These are phyloP conservation scores for Spisula subtruncata DNA, from an alignment of 2,888 invertebrate genomes.

Conservation along the genomic window DNA sequence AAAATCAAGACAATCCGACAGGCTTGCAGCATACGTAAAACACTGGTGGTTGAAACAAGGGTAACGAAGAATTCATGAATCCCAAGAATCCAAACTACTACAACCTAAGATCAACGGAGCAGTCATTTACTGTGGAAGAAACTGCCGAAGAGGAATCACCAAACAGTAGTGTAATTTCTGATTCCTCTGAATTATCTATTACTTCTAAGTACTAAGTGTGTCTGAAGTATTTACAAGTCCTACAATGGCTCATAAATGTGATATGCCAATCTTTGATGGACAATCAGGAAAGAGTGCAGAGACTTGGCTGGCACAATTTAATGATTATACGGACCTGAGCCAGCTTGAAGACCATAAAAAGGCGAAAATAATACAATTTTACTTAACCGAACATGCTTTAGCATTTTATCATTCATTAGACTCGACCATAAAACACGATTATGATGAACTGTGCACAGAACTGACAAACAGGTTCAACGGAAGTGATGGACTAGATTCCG, in stretches of 20 bases:
- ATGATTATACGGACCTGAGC: not conserved
- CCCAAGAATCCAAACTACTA: too few relatives aligned
- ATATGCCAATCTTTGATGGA: constrained; percentile 26
- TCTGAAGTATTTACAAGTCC: too few relatives aligned
- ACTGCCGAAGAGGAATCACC: too few relatives aligned
- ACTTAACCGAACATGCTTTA: constrained; percentile 40
- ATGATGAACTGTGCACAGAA: not conserved
- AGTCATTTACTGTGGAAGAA: too few relatives aligned
- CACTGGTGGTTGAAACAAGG: too few relatives aligned
- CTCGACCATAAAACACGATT: not conserved
- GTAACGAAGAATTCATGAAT: too few relatives aligned
- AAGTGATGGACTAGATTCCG: not conserved
- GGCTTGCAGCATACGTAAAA: too few relatives aligned
- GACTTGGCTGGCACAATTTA: not conserved
- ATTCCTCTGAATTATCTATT: too few relatives aligned
- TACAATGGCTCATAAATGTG: not conserved
- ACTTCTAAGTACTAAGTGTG: too few relatives aligned
- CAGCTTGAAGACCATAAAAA: not conserved
- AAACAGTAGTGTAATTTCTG: too few relatives aligned
- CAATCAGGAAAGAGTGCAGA: not conserved
- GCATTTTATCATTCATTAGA: constrained; percentile 36
- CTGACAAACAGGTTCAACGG: constrained; percentile 27
- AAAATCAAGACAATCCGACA: too few relatives aligned
- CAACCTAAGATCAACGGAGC: too few relatives aligned
- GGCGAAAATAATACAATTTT: constrained; percentile 10